phyloP scores from a whole-genome alignment of 2,797 vertebrate species.

The Cuniculus paca region DNA sequence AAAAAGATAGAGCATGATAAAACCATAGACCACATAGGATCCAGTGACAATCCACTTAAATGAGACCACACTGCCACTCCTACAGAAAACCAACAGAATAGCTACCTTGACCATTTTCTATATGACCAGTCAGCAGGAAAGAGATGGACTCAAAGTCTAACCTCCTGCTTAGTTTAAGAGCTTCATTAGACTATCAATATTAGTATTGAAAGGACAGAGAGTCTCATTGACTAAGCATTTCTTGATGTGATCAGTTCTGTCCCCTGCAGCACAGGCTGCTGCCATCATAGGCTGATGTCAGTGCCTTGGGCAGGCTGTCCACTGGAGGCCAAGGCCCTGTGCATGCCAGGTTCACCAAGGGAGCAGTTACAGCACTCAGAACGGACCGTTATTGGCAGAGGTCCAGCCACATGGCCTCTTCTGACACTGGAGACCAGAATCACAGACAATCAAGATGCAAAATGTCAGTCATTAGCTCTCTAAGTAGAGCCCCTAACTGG shows the following conservation, averaged over 20 bases:
- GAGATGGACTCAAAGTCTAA: background rate
- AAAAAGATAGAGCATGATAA: background rate
- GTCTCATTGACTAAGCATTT: background rate
- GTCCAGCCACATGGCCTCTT: background rate
- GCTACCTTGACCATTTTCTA: background rate
- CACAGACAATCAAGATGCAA: background rate
- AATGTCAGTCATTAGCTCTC: background rate
- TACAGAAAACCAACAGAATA: background rate
- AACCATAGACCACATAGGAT: background rate
- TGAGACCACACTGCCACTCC: too few species aligned
- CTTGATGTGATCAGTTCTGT: background rate
- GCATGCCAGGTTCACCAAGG: background rate
- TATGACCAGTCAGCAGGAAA: background rate
- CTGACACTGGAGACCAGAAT: constrained; percentile 6
- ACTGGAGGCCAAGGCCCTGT: background rate
- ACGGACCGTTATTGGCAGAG: background rate
- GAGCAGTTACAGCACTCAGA: background rate
- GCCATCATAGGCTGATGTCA: too few species aligned
- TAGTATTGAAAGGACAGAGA: background rate
- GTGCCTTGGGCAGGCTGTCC: background rate
- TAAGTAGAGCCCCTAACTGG: constrained; percentile 24
- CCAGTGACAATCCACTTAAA: background rate
- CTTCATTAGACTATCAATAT: background rate
- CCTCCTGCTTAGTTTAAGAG: background rate
- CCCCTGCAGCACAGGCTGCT: too few species aligned